Conservation (phyloP, 2,888 invertebrate species). For the Hyles lineata region DNA sequence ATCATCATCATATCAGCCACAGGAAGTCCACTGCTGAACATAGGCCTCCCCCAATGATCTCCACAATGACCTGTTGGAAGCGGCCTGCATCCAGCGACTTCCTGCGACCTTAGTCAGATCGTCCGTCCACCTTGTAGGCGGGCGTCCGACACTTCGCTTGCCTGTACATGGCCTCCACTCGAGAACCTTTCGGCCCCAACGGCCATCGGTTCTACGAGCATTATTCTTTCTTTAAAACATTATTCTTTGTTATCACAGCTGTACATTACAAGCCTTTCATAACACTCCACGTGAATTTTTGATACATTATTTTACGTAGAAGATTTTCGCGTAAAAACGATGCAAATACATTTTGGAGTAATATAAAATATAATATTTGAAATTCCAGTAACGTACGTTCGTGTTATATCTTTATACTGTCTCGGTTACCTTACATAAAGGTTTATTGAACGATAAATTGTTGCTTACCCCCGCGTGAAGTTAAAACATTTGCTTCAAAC, state of each 20-base stretch:
- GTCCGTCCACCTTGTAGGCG: no score
- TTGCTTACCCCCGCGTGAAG: slow-evolving; percentile 46
- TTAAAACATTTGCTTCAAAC: slow-evolving; percentile 47
- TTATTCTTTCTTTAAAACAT: no score
- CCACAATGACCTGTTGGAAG: no score
- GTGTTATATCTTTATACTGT: slow-evolving; percentile 11
- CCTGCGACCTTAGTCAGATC: no score
- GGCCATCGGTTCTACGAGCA: no score
- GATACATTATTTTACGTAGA: background rate
- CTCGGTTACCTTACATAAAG: slow-evolving; percentile 39
- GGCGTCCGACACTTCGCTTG: no score
- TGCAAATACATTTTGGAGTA: slow-evolving; percentile 2
- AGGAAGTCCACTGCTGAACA: no score
- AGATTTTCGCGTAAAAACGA: slow-evolving; percentile 7
- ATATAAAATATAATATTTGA: slow-evolving; percentile 38
- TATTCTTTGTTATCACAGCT: background rate
- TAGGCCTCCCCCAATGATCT: no score
- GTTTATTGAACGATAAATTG: slow-evolving; percentile 54
- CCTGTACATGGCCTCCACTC: no score
- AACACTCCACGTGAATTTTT: background rate
- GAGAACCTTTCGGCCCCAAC: no score
- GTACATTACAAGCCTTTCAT: background rate
- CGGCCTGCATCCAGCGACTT: no score
- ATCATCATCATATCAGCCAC: no score
- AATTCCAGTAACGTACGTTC: slow-evolving; percentile 39